These are phyloP conservation scores for Artibeus jamaicensis DNA, from an alignment of 2,797 vertebrate species.

Conservation along the genomic window DNA sequence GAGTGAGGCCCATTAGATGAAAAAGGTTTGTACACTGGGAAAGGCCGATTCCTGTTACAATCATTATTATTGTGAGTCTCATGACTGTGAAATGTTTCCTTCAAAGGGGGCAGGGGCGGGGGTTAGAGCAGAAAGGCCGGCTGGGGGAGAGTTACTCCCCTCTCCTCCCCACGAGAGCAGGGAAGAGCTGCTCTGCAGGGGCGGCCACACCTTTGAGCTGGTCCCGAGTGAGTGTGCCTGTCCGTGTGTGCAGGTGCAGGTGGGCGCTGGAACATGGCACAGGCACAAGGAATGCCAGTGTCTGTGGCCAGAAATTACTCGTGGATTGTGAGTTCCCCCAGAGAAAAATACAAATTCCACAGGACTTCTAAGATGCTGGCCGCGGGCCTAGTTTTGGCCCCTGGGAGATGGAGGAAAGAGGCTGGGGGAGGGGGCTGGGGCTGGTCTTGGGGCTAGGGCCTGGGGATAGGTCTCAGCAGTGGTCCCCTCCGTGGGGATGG, in stretches of 20 bases:
- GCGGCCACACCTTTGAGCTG: rapidly evolving
- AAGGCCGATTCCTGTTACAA: neutral
- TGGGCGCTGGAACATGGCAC: neutral
- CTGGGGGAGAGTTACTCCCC: neutral
- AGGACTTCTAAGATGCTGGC: neutral
- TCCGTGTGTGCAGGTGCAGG: neutral
- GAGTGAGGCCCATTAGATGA: neutral
- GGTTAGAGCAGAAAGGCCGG: neutral
- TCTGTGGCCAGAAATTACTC: neutral
- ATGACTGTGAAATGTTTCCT: neutral
- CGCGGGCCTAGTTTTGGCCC: neutral
- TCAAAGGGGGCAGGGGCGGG: neutral
- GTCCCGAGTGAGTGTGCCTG: neutral
- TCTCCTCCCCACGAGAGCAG: neutral
- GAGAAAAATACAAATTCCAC: neutral
- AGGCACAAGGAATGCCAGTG: neutral
- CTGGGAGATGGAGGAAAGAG: neutral
- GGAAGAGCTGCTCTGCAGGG: neutral
- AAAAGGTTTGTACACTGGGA: neutral
- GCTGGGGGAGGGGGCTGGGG: neutral
- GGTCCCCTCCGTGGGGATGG: neutral
- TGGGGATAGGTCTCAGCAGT: neutral
- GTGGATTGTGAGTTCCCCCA: neutral
- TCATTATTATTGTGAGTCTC: neutral
- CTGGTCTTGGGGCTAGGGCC: neutral